These are phyloP conservation scores for Drosophila arizonae DNA, from an alignment of 1,140 invertebrate species.

Conservation along the genomic window DNA sequence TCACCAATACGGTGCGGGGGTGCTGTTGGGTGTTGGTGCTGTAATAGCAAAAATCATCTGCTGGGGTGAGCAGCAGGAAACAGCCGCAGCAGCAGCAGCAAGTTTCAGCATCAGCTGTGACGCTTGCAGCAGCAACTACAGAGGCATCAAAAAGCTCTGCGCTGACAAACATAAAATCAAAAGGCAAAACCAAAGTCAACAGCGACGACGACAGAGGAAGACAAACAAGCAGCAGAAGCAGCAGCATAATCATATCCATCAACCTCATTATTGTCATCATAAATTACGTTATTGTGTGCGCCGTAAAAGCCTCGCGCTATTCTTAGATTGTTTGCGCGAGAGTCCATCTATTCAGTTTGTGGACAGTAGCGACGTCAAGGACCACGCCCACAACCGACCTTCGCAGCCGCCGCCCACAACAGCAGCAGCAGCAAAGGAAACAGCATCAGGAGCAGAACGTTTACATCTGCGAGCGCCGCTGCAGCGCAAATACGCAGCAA, in stretches of 20 bases:
- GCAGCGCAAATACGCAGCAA: slow-evolving; percentile 57
- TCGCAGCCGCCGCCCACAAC: slow-evolving; percentile 11
- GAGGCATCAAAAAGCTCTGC: slow-evolving; percentile 47
- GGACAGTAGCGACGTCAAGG: slow-evolving; percentile 28
- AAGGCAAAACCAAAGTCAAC: slow-evolving; percentile 59
- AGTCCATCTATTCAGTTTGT: slow-evolving; percentile 64
- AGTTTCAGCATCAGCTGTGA: slow-evolving; percentile 54
- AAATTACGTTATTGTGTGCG: slow-evolving; percentile 59
- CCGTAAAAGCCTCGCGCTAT: slow-evolving; percentile 66
- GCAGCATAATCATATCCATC: slow-evolving; percentile 26
- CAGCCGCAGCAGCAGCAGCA: slow-evolving; percentile 41
- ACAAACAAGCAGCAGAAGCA: slow-evolving; percentile 5
- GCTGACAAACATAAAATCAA: slow-evolving; percentile 38
- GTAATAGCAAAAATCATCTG: slow-evolving; percentile 55
- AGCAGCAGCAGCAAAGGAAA: slow-evolving; percentile 25
- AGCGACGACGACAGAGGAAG: slow-evolving; percentile 1
- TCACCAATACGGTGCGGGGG: slow-evolving; percentile 27
- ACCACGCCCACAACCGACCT: slow-evolving; percentile 19
- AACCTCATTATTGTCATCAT: slow-evolving; percentile 15
- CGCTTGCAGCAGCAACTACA: slow-evolving; percentile 27
- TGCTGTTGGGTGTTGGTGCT: slow-evolving; percentile 31
- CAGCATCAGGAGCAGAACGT: slow-evolving; percentile 37
- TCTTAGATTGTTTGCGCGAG: slow-evolving; percentile 71
- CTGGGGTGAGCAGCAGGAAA: slow-evolving; percentile 48
- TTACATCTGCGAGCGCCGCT: slow-evolving; percentile 48